Evolutionary conservation across 2,797 vertebrate species (phyloP), one percentile per base, ranked within the genome.

Genomic region (Micropoecilia bifurca): DNA sequence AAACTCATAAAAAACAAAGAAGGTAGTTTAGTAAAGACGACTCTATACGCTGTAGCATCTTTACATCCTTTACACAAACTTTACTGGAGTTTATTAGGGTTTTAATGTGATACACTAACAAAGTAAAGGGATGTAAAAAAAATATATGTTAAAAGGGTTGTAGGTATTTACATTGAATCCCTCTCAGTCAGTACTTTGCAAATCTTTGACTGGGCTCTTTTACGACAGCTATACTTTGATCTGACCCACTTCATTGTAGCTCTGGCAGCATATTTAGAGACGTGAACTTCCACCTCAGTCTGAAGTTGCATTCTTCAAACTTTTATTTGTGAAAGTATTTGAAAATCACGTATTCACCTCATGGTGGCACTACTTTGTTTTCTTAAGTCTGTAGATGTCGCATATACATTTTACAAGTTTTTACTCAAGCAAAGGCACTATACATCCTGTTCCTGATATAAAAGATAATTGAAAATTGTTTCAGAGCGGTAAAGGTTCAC

Each of bases 401-500:
- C 9, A 45, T 14, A 71, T 25, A 28, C n/a, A 71, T 45, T 45
- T 28, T 7, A 45, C 1, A 13, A 1, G 3, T 3, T 46, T 46
- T 71, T 16, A 3, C 12, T 46, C 25, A 16, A 46, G 12, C 68
- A 28, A 63, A 46, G 6, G 25, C 41, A 45, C 25, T 16, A 13
- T n/a, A 45, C 41, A 45, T 13, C n/a, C 25, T 45, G 41, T n/a
- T 71, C 12, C 41, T 71, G 22, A 45, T 10, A 22, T 39, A 22
- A 66, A 39, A 66, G 20, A 80, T 77, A 50, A 77, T 84, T 61
- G 77, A 84, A 84, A 80, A 81, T 72, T 72, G n/a, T 75, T 80
- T 71, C 79, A 74, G 78, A 75, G 66, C 84, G 85, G 84, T 71
- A 90, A 82, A 88, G 68, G 82, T 69, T 87, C 59, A 77, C 66